A percentile compares a stretch with the other conserved stretches of the same genome.
phyloP scores from a whole-genome alignment of 2,888 invertebrate genomes.

The Fissipunctia ypsillon region DNA sequence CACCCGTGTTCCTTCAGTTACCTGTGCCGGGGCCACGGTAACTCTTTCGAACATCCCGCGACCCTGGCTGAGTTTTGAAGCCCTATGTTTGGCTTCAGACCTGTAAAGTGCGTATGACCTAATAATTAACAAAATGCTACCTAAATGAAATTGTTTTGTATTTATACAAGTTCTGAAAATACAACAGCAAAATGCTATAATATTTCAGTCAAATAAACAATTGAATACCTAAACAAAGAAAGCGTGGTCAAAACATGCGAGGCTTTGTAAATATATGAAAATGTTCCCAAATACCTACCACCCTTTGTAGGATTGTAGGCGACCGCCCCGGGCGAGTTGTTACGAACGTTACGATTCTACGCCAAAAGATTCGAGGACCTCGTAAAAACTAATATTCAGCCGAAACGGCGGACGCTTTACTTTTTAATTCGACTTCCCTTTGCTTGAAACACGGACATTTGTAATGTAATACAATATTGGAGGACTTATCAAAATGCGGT shows the following conservation, averaged over 20 bases:
- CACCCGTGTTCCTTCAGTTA: no score
- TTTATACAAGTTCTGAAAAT: constrained; percentile 7
- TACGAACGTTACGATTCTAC: constrained; percentile 16
- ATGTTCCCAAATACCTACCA: constrained; percentile 10
- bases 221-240: constrained; percentile 56
- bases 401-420: constrained; percentile 44
- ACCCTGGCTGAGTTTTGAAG: no score
- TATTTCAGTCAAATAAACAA: constrained; percentile 42
- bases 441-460: constrained; percentile 49
- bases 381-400: constrained; percentile 61
- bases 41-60: no score
- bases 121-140: neutral
- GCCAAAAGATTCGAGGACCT: constrained; percentile 45
- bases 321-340: constrained; percentile 18
- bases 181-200: constrained; percentile 26
- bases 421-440: constrained; percentile 53
- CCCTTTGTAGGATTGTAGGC: constrained; percentile 15
- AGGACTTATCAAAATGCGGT: constrained; percentile 48
- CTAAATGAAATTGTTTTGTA: neutral
- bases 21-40: no score
- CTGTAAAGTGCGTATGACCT: neutral
- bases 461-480: constrained; percentile 55
- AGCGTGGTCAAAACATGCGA: constrained; percentile 36
- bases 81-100: neutral
- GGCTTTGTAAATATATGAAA: constrained; percentile 51